These are phyloP conservation scores for Heliconius nattereri DNA, from an alignment of 1,140 invertebrate species.

Conservation along the genomic window DNA sequence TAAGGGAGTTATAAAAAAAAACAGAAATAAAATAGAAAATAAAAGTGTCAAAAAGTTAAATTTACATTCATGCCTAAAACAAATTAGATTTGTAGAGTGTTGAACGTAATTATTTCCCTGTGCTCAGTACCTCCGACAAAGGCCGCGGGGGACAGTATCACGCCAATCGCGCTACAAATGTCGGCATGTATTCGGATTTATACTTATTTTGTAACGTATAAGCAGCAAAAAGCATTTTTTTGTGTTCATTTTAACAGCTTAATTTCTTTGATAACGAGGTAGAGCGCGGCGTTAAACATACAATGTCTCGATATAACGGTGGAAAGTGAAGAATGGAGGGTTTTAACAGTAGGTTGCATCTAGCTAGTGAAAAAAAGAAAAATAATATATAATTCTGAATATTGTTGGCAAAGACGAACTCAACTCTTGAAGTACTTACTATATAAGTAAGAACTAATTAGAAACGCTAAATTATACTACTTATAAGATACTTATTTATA, in stretches of 20 bases:
- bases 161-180: slow-evolving; percentile 15
- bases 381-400: too few relatives aligned
- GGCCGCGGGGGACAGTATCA: slow-evolving; percentile 3
- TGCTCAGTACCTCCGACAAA: slow-evolving; percentile 9
- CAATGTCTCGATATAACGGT: too few relatives aligned
- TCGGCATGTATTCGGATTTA: background rate
- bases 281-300: too few relatives aligned
- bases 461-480: too few relatives aligned
- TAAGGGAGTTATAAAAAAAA: background rate
- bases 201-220: background rate
- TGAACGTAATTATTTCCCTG: slow-evolving; percentile 22
- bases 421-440: too few relatives aligned
- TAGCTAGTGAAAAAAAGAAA: too few relatives aligned
- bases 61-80: slow-evolving; percentile 16
- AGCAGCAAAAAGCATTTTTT: background rate
- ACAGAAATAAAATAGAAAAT: background rate
- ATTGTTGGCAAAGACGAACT: too few relatives aligned
- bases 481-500: too few relatives aligned
- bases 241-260: background rate
- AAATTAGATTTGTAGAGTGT: slow-evolving; percentile 15
- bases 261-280: too few relatives aligned
- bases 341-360: too few relatives aligned
- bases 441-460: too few relatives aligned
- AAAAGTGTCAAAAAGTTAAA: slow-evolving; percentile 20
- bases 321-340: too few relatives aligned